phyloP scores from a whole-genome alignment of 2,888 invertebrate genomes.

The Metellina segmentata region DNA sequence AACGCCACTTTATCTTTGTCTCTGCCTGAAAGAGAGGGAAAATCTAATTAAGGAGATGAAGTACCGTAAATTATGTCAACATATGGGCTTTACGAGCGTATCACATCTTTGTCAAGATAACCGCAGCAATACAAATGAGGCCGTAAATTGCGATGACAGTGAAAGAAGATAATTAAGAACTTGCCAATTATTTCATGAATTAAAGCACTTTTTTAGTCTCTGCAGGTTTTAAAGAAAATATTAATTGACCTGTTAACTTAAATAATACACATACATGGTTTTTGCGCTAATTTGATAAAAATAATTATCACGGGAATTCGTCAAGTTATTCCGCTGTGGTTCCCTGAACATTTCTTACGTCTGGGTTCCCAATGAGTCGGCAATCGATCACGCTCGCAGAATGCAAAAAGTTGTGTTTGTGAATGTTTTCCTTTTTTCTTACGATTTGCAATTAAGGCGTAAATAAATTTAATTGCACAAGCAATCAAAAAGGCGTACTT shows the following conservation, averaged over 20 bases:
- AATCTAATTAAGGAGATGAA: conserved; percentile 26
- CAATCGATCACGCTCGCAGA: too few species aligned
- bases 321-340: not conserved
- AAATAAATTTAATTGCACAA: not conserved
- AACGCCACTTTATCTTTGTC: conserved; percentile 15
- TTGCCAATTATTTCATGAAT: conserved; percentile 34
- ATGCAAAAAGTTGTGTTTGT: not conserved
- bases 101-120: conserved; percentile 17
- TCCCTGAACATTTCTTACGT: not conserved
- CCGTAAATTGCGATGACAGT: conserved; percentile 14
- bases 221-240: not conserved
- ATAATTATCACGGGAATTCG: not conserved
- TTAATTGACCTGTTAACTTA: not conserved
- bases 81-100: conserved; percentile 8
- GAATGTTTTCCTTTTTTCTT: not conserved
- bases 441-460: not conserved
- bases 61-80: conserved; percentile 36
- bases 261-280: not conserved
- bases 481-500: not conserved
- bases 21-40: conserved; percentile 3
- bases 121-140: not conserved
- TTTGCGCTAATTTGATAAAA: not conserved
- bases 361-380: not conserved
- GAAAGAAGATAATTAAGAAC: conserved; percentile 39
- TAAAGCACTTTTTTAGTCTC: not conserved